Percentiles rank a stretch among this genome's conserved stretches.
These are phyloP conservation scores for Etheostoma nigrum DNA, from an alignment of 2,797 vertebrate species.

Conservation along the genomic window DNA sequence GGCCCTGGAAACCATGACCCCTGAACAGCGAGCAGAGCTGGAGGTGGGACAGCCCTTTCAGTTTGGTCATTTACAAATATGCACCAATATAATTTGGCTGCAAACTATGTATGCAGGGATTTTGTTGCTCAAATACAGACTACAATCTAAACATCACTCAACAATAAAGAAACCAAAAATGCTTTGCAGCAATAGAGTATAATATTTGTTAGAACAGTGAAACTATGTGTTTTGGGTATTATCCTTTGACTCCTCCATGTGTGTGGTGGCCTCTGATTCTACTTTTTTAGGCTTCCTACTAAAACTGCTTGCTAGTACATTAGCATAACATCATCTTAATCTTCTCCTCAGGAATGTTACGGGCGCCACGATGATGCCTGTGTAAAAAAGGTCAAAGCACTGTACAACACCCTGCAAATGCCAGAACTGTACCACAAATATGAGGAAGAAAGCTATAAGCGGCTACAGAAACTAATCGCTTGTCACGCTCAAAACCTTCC, in stretches of 20 bases:
- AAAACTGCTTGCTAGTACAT: not conserved
- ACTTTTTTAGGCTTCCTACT: not conserved
- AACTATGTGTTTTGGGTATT: not conserved
- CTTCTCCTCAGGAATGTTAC: slow-evolving; percentile 89
- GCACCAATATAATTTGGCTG: not conserved
- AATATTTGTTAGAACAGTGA: not conserved
- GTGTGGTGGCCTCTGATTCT: not conserved
- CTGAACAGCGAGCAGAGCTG: slow-evolving; percentile 86
- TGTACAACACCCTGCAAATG: slow-evolving; percentile 89
- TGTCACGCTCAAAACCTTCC: slow-evolving; percentile 85
- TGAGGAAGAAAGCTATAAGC: slow-evolving; percentile 90
- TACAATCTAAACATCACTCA: not conserved
- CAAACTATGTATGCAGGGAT: slow-evolving; percentile 6
- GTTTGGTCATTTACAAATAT: not conserved
- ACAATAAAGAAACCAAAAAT: not conserved
- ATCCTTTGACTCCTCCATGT: not conserved
- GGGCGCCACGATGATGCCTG: slow-evolving; percentile 87
- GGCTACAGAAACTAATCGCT: slow-evolving; percentile 87
- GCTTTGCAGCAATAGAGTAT: not conserved
- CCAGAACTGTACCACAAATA: slow-evolving; percentile 81
- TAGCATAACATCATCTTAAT: not conserved
- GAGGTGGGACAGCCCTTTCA: slow-evolving; percentile 82
- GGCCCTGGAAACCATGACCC: slow-evolving; percentile 87
- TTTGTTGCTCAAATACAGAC: not conserved
- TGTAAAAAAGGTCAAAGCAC: slow-evolving; percentile 89